A percentile compares a stretch with the other conserved stretches of the same genome.
phyloP scores from a whole-genome alignment of 2,888 invertebrate species.

The Idaea dimidiata region DNA sequence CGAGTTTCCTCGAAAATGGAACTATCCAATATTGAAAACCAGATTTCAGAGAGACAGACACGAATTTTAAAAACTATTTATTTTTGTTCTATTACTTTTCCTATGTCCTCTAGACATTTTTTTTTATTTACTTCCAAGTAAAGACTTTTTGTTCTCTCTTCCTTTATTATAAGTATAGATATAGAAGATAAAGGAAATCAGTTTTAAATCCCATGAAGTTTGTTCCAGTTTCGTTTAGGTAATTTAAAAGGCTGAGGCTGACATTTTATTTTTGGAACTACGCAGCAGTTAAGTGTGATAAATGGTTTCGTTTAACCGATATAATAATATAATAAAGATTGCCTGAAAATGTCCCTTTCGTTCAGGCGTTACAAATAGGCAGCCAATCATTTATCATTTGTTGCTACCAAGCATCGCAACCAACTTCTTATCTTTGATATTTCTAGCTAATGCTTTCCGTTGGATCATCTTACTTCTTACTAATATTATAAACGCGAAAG shows the following conservation, averaged over 20 bases:
- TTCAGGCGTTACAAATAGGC: not conserved
- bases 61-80: too few species aligned
- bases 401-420: not conserved
- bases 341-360: not conserved
- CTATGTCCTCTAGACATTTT: too few species aligned
- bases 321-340: not conserved
- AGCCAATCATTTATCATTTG: not conserved
- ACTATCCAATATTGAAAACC: too few species aligned
- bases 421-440: not conserved
- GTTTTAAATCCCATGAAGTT: not conserved
- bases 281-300: not conserved
- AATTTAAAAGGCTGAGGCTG: not conserved
- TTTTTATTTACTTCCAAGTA: too few species aligned
- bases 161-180: too few species aligned
- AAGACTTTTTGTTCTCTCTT: too few species aligned
- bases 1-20: too few species aligned
- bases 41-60: too few species aligned
- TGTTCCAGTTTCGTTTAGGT: not conserved
- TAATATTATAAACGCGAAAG: too few species aligned
- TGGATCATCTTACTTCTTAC: too few species aligned
- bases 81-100: too few species aligned
- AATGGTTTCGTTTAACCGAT: not conserved
- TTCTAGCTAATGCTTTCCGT: too few species aligned
- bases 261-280: not conserved
- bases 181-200: not conserved